A percentile compares a stretch with the other conserved stretches of the same genome.
Conservation (phyloP, 1,140 invertebrate genomes). For the Telenomus remus region DNA sequence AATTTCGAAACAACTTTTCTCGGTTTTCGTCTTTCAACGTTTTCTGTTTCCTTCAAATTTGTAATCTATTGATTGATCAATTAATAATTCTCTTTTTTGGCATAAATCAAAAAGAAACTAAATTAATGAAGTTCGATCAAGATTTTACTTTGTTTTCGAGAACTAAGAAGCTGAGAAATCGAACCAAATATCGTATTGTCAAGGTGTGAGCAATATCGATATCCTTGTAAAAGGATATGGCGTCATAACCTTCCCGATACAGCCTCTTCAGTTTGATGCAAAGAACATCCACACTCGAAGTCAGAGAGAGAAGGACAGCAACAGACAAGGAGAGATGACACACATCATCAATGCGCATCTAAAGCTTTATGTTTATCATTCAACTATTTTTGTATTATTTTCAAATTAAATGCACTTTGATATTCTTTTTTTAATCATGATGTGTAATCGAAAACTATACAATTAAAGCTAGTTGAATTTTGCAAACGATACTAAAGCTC, state of each 20-base stretch:
- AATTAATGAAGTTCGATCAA: slow-evolving; percentile 21
- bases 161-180: slow-evolving; percentile 42
- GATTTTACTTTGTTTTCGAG: slow-evolving; percentile 10
- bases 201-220: slow-evolving; percentile 53
- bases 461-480: background rate
- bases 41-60: no score
- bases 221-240: slow-evolving; percentile 59
- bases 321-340: slow-evolving; percentile 15
- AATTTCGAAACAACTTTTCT: no score
- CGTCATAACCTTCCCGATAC: slow-evolving; percentile 53
- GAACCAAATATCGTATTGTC: slow-evolving; percentile 55
- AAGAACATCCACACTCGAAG: slow-evolving; percentile 43
- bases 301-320: slow-evolving; percentile 29
- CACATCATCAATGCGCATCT: slow-evolving; percentile 26
- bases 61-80: no score
- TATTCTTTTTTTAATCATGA: background rate
- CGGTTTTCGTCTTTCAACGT: no score
- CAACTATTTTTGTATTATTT: no score
- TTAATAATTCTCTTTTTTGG: no score
- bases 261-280: slow-evolving; percentile 45
- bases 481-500: background rate
- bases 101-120: slow-evolving; percentile 9
- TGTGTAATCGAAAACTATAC: background rate
- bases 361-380: background rate
- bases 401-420: background rate